phyloP scores from a whole-genome alignment of 2,888 invertebrate genomes.

The Listrodromus nycthemerus region DNA sequence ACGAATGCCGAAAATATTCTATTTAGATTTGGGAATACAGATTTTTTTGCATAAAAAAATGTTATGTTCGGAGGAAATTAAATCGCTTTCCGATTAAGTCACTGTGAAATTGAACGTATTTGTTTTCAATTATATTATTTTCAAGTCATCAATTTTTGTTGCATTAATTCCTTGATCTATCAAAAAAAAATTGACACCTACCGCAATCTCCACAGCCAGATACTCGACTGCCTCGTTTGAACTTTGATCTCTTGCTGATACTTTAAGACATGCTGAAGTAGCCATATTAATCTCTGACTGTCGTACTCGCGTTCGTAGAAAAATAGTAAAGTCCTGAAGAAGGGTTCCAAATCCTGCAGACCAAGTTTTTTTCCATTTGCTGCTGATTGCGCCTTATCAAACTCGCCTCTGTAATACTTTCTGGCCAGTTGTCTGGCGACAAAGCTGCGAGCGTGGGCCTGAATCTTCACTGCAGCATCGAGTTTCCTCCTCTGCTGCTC shows the following conservation, averaged over 20 bases:
- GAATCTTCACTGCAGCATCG: slow-evolving; percentile 92
- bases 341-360: slow-evolving; percentile 85
- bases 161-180: not conserved
- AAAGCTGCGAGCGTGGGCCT: slow-evolving; percentile 92
- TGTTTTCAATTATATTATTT: too few relatives aligned
- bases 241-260: slow-evolving; percentile 82
- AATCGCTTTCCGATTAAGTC: too few relatives aligned
- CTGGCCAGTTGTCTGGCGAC: slow-evolving; percentile 89
- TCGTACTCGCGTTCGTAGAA: slow-evolving; percentile 91
- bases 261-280: slow-evolving; percentile 83
- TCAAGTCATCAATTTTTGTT: too few relatives aligned
- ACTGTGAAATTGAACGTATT: too few relatives aligned
- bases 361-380: slow-evolving; percentile 83
- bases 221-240: slow-evolving; percentile 77
- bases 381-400: slow-evolving; percentile 87
- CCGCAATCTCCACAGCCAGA: slow-evolving; percentile 85
- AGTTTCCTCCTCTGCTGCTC: slow-evolving; percentile 92
- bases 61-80: too few relatives aligned
- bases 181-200: slow-evolving; percentile 52
- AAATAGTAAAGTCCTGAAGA: slow-evolving; percentile 90
- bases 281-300: slow-evolving; percentile 87
- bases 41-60: too few relatives aligned
- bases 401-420: slow-evolving; percentile 88
- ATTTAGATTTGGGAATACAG: too few relatives aligned
- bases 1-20: not conserved